These are phyloP conservation scores for Pterophyllum scalare DNA, from an alignment of 2,113 vertebrate genomes.

Conservation along the genomic window DNA sequence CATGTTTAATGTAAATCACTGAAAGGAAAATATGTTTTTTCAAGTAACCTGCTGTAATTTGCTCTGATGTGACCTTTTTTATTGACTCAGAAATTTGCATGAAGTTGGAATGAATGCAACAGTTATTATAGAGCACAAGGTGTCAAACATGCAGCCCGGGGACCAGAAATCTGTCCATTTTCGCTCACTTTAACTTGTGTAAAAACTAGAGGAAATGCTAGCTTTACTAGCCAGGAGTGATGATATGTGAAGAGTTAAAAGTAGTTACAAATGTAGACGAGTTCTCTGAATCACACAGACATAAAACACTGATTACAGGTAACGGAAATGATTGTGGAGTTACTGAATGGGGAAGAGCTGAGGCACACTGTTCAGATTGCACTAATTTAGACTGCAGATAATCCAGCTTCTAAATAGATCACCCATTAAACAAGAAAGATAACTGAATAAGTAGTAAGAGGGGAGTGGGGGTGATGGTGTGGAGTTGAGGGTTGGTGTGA, in stretches of 20 bases:
- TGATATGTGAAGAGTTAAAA: background rate
- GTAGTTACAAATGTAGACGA: background rate
- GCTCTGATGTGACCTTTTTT: background rate
- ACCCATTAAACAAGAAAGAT: background rate
- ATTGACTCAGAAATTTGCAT: background rate
- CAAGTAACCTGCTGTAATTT: conserved; percentile 2
- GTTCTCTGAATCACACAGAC: background rate
- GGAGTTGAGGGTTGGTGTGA: background rate
- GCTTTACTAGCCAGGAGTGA: background rate
- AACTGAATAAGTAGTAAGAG: background rate
- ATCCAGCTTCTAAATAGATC: background rate
- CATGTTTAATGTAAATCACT: background rate
- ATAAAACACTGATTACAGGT: background rate
- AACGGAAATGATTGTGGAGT: background rate
- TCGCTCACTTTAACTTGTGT: background rate
- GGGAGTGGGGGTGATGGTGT: background rate
- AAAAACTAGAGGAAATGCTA: background rate
- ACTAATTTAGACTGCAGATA: background rate
- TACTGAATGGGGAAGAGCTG: background rate
- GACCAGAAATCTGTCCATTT: background rate
- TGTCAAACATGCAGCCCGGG: background rate
- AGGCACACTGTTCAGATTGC: background rate
- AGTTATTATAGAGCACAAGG: background rate
- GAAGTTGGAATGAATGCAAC: background rate
- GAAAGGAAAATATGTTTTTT: background rate